Evolutionary conservation across 1,140 invertebrate genomes (phyloP).

Genomic region (Patella vulgata): DNA sequence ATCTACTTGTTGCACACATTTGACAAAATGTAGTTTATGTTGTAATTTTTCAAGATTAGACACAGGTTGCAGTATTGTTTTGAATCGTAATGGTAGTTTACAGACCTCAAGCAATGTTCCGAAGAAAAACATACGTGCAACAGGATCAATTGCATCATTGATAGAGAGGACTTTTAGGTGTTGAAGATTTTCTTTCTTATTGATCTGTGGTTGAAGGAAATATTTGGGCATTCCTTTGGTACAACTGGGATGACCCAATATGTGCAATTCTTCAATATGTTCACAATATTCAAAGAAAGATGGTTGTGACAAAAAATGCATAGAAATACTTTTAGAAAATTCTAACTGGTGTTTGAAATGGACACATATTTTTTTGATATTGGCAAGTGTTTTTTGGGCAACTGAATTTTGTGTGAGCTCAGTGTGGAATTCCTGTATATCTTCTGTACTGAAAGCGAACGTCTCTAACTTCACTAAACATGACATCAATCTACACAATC

Average conservation of each 20-base stretch:
- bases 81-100: constrained; percentile 44
- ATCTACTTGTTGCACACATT: constrained; percentile 41
- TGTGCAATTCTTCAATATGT: too few relatives aligned
- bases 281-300: constrained; percentile 1
- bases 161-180: constrained; percentile 46
- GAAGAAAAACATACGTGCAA: constrained; percentile 55
- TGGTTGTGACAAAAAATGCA: constrained; percentile 30
- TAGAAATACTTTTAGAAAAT: constrained; percentile 43
- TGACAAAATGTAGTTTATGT: constrained; percentile 36
- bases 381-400: constrained; percentile 37
- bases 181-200: constrained; percentile 44
- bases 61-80: constrained; percentile 48
- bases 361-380: constrained; percentile 27
- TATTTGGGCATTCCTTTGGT: constrained; percentile 25
- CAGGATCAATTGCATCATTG: constrained; percentile 54
- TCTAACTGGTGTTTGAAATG: constrained; percentile 24
- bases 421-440: constrained; percentile 39
- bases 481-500: constrained; percentile 28
- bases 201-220: constrained; percentile 36
- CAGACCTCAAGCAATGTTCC: constrained; percentile 49
- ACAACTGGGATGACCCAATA: constrained; percentile 25
- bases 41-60: constrained; percentile 41
- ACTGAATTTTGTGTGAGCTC: constrained; percentile 30
- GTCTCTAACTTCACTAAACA: constrained; percentile 32
- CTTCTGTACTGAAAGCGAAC: constrained; percentile 36